Conservation (phyloP, 2,888 invertebrate genomes). For the Philaethria dido region DNA sequence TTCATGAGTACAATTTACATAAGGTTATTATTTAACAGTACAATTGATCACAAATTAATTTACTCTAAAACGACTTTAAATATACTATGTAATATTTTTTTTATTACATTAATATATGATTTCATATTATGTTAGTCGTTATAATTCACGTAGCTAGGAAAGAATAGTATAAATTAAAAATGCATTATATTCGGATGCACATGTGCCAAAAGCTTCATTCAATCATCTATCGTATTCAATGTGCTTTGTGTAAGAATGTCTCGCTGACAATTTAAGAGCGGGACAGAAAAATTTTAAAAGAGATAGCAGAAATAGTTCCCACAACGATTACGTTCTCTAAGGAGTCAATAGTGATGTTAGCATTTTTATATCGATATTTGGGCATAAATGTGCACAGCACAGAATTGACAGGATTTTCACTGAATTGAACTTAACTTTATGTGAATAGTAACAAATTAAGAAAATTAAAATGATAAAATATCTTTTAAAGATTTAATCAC, state of each 20-base stretch:
- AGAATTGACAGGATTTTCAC: neutral
- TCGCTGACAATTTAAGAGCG: constrained; percentile 67
- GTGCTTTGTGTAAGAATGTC: constrained; percentile 56
- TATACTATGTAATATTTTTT: neutral
- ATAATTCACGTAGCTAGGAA: constrained; percentile 3
- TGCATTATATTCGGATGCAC: constrained; percentile 31
- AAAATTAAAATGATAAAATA: no score
- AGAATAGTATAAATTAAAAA: constrained; percentile 18
- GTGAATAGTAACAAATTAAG: neutral
- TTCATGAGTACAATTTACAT: neutral
- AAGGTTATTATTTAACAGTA: neutral
- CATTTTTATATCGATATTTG: constrained; percentile 25
- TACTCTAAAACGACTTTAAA: neutral
- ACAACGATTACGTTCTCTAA: constrained; percentile 82
- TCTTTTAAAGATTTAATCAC: no score
- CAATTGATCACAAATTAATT: neutral
- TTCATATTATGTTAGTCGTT: neutral
- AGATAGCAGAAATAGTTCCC: constrained; percentile 75
- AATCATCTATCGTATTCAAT: constrained; percentile 56
- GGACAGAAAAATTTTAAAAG: constrained; percentile 61
- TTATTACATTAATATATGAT: neutral
- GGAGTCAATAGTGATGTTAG: constrained; percentile 52
- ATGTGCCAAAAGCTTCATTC: constrained; percentile 45
- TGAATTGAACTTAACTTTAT: neutral
- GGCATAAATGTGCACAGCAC: no score